phyloP scores from a whole-genome alignment of 2,888 invertebrate species.

The Cosmopolites sordidus region DNA sequence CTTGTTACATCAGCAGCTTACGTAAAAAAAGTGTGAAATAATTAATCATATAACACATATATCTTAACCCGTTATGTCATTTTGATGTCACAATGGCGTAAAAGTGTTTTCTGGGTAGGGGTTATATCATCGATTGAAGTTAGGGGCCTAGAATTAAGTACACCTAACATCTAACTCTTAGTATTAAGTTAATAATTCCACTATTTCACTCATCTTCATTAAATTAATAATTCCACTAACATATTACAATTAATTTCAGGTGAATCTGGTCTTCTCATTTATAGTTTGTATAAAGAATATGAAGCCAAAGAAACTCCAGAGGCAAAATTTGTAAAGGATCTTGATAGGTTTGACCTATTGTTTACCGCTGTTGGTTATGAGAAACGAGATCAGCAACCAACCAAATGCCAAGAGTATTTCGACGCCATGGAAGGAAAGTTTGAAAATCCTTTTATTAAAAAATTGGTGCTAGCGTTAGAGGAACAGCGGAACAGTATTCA shows the following conservation, averaged over 20 bases:
- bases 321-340: slow-evolving; percentile 89
- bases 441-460: slow-evolving; percentile 63
- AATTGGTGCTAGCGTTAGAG: slow-evolving; percentile 54
- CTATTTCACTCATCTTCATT: too few relatives aligned
- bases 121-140: too few relatives aligned
- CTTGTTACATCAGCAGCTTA: too few relatives aligned
- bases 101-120: too few relatives aligned
- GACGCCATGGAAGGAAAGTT: slow-evolving; percentile 72
- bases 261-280: slow-evolving; percentile 39
- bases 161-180: too few relatives aligned
- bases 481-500: slow-evolving; percentile 49
- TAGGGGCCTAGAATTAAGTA: too few relatives aligned
- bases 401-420: slow-evolving; percentile 84
- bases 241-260: slow-evolving; percentile 22
- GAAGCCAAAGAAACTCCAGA: slow-evolving; percentile 80
- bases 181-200: too few relatives aligned
- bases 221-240: too few relatives aligned
- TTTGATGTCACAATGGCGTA: too few relatives aligned
- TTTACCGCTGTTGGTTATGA: slow-evolving; percentile 95
- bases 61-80: too few relatives aligned
- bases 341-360: slow-evolving; percentile 92
- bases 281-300: slow-evolving; percentile 70
- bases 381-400: slow-evolving; percentile 66
- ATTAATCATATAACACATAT: too few relatives aligned
- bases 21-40: too few relatives aligned